Base-by-base conservation (phyloP, 2,113 vertebrate species). In the Vulpes lagopus region DNA sequence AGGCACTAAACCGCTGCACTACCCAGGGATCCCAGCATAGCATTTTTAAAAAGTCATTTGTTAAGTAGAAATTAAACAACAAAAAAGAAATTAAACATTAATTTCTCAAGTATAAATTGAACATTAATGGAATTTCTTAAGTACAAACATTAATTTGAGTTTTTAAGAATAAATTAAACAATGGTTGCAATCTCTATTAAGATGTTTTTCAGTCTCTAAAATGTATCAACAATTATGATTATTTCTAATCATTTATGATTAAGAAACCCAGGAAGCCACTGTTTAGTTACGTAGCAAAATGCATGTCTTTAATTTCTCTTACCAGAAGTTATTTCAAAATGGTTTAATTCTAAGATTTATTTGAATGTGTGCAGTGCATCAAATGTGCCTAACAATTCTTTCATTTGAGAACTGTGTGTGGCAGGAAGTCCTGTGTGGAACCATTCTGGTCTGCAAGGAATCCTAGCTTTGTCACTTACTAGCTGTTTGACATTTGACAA, bases 1-100 rank as follows among this genome's bases (percentile, higher is more conserved):
- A 43, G 43, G 43, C 43, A 6, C 43, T 43, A 43, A 43, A 43
- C 43, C 43, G 5, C 43, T 43, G 43, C 43, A 0, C 43, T 6
- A 7, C 43, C 43, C 1, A 43, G 43, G 43, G 43, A 43, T 43
- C 43, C 43, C 43, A 86, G 74, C 32, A 91, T 9, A 64, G 14
- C 10, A 11, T 71, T 80, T 96, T 86, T 57, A 8, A 85, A 81
- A 96, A 78, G 69, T 92, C 82, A 92, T 57, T 92, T 62, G 43
- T 86, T 80, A 94, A 97, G 49, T 89, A 69, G 51, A 97, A 97
- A 83, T 93, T 78, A 89, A 96, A 65, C 53, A 83, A 43, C 43
- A 43, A 43, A 43, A 43, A 43, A 69, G 59, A 97, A 97, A 83
- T 93, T 78, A 89, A 96, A 73, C 53, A 83, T 91, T 82, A 93